Percentiles rank a stretch among this genome's conserved stretches.
Conservation (phyloP, 2,113 vertebrate genomes). For the Myrmecobius fasciatus region DNA sequence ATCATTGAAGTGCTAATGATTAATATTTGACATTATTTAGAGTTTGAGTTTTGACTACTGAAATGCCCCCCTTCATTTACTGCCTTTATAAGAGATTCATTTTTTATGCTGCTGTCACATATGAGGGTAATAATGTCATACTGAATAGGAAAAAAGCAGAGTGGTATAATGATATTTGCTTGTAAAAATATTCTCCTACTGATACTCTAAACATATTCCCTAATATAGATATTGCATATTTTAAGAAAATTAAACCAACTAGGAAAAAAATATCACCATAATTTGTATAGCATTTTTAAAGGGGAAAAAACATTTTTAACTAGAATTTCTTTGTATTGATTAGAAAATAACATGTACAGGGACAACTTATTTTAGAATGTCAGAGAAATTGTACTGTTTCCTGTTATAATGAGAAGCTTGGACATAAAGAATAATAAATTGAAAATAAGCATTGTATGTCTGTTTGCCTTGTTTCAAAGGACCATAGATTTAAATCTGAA, state of each 20-base stretch:
- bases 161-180: constrained; percentile 42
- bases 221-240: constrained; percentile 15
- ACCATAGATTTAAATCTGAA: constrained; percentile 22
- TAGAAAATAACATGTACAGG: neutral
- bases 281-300: constrained; percentile 5
- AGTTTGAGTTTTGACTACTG: constrained; percentile 51
- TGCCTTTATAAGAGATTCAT: neutral
- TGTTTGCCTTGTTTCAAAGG: neutral
- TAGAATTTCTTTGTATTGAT: neutral
- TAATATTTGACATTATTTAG: constrained; percentile 61
- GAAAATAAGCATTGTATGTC: neutral
- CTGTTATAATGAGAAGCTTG: neutral
- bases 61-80: constrained; percentile 31
- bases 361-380: neutral
- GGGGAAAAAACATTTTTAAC: neutral
- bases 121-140: constrained; percentile 34
- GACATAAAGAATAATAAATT: neutral
- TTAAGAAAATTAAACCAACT: constrained; percentile 44
- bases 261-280: neutral
- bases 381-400: neutral
- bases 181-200: constrained; percentile 21
- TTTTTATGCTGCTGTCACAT: neutral
- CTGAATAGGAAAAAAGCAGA: constrained; percentile 4
- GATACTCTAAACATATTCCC: constrained; percentile 48
- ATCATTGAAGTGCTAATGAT: constrained; percentile 55